These are phyloP conservation scores for Rhinogobius similis DNA, from an alignment of 2,113 vertebrate species.

Conservation along the genomic window DNA sequence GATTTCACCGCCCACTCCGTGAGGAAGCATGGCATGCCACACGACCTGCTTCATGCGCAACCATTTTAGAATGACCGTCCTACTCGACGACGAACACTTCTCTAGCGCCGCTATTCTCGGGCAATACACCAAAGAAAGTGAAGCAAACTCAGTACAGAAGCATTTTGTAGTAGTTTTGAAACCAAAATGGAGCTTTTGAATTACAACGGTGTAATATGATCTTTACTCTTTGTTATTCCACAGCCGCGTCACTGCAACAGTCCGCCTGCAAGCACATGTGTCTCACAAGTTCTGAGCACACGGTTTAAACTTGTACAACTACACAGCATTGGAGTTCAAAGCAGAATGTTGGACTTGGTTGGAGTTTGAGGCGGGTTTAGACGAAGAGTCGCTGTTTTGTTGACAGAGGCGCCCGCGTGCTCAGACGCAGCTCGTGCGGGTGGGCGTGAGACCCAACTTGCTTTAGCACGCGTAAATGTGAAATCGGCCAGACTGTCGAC, in stretches of 20 bases:
- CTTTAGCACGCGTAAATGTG: constrained; percentile 31
- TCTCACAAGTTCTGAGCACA: constrained; percentile 51
- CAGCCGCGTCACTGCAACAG: constrained; percentile 56
- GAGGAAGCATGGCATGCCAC: constrained; percentile 76
- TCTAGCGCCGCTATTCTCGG: neutral
- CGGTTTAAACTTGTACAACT: neutral
- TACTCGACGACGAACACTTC: constrained; percentile 50
- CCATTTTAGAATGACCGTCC: constrained; percentile 71
- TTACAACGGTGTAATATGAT: constrained; percentile 58
- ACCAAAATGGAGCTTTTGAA: neutral
- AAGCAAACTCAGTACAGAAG: neutral
- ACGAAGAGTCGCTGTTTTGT: constrained; percentile 52
- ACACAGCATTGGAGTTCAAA: accelerated
- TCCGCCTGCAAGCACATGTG: constrained; percentile 56
- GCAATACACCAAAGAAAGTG: neutral
- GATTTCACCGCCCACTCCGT: constrained; percentile 68
- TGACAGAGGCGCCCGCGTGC: constrained; percentile 67
- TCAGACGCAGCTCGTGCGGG: constrained; percentile 56
- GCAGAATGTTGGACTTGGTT: neutral
- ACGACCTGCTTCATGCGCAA: constrained; percentile 75
- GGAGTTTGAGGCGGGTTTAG: neutral
- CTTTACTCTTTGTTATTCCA: constrained; percentile 69
- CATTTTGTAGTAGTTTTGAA: accelerated
- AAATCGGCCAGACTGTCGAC: constrained; percentile 2
- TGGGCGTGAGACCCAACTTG: constrained; percentile 73